Evolutionary conservation across 1,140 invertebrate species (phyloP), one percentile per base, ranked within the genome.

Genomic region (Helicorthomorpha holstii): DNA sequence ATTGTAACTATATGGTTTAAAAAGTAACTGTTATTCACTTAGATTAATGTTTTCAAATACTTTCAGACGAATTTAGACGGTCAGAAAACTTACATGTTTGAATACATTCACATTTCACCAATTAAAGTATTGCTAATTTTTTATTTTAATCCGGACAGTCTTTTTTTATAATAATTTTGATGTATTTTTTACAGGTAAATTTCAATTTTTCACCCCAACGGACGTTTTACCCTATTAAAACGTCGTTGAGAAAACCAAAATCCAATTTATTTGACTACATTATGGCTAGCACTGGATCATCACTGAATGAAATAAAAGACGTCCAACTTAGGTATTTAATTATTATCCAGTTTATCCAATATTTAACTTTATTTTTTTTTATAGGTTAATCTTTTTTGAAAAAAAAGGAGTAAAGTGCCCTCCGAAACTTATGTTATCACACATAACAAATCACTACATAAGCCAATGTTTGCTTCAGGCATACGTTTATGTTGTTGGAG

Each of bases 71-170:
- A 51, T 76, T 49, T 59, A n/a, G n/a, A 47, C 22, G 16, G 41
- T 2, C 21, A 42, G 16, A n/a, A 19, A 10, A 7, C 7, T 34
- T 34, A 34, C 16, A 34, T 34, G 29, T 34, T 34, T 58, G 82
- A 85, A 59, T 76, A 75, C 56, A 66, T 82, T 25, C 79, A 81
- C 61, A 61, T 83, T 46, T 82, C 80, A 12, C 80, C 81, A 1
- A 59, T 82, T 2, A 78, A 78, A 57, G 62, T 85, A 34, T 7
- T 34, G 16, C 7, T 7, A 7, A 34, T 7, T 34, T 7, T 34
- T 7, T n/a, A n/a, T n/a, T n/a, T n/a, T 16, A 7, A 34, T 34
- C 29, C 7, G 29, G 29, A 16, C 29, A 34, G 7, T 34, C 7
- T 34, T 34, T 7, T 34, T 34, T 34, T 34, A 58, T 59, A 14